phyloP scores from a whole-genome alignment of 2,797 vertebrate genomes.

The Carduelis carduelis region DNA sequence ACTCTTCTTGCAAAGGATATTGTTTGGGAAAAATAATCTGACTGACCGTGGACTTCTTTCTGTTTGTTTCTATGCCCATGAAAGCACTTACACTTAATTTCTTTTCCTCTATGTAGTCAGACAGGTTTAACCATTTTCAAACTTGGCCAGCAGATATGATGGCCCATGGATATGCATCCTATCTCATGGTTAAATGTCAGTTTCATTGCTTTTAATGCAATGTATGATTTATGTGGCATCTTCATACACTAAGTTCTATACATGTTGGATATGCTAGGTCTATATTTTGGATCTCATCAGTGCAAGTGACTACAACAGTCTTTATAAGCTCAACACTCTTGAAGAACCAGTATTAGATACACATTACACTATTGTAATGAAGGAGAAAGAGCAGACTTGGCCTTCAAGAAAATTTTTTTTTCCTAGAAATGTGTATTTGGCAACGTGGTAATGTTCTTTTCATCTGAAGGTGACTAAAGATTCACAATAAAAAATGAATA shows the following conservation, averaged over 20 bases:
- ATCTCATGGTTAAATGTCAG: not conserved
- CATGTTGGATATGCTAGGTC: not conserved
- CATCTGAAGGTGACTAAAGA: not conserved
- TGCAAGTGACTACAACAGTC: not conserved
- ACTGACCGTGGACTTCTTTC: not conserved
- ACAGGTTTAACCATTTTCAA: not conserved
- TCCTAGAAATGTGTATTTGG: not conserved
- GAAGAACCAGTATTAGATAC: not conserved
- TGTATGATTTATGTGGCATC: not conserved
- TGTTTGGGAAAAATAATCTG: slow-evolving; percentile 4
- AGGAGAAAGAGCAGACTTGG: not conserved
- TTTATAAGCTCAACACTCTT: not conserved
- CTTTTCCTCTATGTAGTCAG: not conserved
- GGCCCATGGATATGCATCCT: not conserved
- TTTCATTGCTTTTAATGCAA: not conserved
- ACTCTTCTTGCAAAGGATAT: not conserved
- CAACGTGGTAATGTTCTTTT: not conserved
- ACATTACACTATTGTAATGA: not conserved
- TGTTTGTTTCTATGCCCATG: not conserved
- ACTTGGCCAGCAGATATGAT: not conserved
- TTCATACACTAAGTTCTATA: not conserved
- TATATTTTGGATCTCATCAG: not conserved
- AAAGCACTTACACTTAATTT: not conserved
- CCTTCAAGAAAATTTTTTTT: not conserved
- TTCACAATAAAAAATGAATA: not conserved